These are phyloP conservation scores for Silurus glanis DNA, from an alignment of 2,113 vertebrate genomes.

Conservation along the genomic window DNA sequence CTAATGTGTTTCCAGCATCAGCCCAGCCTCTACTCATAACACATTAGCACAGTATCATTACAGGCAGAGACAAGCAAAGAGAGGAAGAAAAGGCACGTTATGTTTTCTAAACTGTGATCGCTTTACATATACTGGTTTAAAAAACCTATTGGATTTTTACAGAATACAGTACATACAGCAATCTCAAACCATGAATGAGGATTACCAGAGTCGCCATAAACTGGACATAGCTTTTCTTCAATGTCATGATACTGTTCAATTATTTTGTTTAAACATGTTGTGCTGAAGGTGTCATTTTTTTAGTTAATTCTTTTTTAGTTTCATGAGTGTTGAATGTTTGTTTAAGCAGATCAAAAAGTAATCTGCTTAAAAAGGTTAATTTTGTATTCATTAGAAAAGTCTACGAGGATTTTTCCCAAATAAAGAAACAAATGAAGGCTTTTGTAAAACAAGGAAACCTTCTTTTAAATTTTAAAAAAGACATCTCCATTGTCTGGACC, in stretches of 20 bases:
- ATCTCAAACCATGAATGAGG: neutral
- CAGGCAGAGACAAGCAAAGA: neutral
- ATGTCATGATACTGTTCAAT: neutral
- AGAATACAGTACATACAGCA: neutral
- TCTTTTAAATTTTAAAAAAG: neutral
- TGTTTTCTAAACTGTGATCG: neutral
- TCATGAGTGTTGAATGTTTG: neutral
- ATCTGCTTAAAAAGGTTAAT: neutral
- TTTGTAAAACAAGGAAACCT: neutral
- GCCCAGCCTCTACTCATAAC: slow-evolving; percentile 34
- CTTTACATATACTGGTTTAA: neutral
- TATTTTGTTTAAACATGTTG: neutral
- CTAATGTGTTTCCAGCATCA: slow-evolving; percentile 40
- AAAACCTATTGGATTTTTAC: neutral
- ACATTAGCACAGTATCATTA: slow-evolving; percentile 36
- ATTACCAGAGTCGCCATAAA: neutral
- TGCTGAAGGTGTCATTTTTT: neutral
- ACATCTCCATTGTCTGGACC: neutral
- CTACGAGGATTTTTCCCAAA: neutral
- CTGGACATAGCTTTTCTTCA: neutral
- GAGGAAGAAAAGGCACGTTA: neutral
- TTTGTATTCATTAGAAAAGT: neutral
- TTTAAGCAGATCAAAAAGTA: neutral
- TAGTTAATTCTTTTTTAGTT: too few species aligned
- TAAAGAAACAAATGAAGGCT: neutral